Percentiles rank a stretch among this genome's conserved stretches.
These are phyloP conservation scores for Antheraea assamensis DNA, from an alignment of 2,888 invertebrate species.

Conservation along the genomic window DNA sequence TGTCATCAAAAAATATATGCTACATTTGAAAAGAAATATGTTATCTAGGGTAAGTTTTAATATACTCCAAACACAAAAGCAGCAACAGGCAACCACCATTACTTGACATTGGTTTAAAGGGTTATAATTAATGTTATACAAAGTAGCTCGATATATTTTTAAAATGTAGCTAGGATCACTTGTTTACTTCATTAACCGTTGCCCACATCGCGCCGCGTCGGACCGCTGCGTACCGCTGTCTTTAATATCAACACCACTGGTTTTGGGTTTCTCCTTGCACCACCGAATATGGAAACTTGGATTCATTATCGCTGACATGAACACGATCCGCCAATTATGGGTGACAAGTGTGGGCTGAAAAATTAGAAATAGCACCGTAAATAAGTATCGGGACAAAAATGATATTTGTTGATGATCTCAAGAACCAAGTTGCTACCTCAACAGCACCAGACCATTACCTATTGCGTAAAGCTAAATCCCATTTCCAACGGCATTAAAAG, in stretches of 20 bases:
- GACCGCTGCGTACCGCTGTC: slow-evolving; percentile 3
- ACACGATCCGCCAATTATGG: slow-evolving; percentile 58
- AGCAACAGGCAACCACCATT: neutral
- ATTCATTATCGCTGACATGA: slow-evolving; percentile 55
- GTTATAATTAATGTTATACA: neutral
- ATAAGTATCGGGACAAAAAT: slow-evolving; percentile 16
- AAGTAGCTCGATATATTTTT: neutral
- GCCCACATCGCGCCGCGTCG: neutral
- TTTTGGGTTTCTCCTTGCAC: slow-evolving; percentile 37
- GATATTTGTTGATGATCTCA: neutral
- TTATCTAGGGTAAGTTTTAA: neutral
- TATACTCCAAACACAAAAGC: neutral
- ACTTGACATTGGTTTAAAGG: neutral
- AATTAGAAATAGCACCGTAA: slow-evolving; percentile 41
- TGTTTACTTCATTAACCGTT: slow-evolving; percentile 1
- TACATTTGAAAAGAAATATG: no score
- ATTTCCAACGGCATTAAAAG: neutral
- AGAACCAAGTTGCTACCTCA: neutral
- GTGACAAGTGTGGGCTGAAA: slow-evolving; percentile 57
- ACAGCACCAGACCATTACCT: neutral
- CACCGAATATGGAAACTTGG: slow-evolving; percentile 58
- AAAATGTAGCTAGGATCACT: neutral
- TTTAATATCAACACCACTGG: slow-evolving; percentile 19
- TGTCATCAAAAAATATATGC: no score
- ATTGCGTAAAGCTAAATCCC: neutral